phyloP scores from a whole-genome alignment of 1,140 invertebrate species.

The Pogonomyrmex barbatus region DNA sequence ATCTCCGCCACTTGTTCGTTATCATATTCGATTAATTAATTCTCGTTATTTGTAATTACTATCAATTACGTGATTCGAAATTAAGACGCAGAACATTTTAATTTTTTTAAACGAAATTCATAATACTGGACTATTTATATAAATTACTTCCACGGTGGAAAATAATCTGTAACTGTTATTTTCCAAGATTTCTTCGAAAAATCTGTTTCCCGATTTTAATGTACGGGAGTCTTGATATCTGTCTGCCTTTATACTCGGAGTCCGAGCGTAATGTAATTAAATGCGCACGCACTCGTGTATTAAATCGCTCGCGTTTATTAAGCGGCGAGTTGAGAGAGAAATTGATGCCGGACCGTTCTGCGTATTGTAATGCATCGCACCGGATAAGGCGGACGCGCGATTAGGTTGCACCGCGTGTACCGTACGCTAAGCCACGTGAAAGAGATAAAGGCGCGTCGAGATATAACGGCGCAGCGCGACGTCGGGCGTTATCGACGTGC shows the following conservation, averaged over 20 bases:
- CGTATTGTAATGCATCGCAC: constrained; percentile 66
- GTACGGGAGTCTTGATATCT: not conserved
- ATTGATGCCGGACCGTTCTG: constrained; percentile 70
- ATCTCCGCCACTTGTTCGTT: not conserved
- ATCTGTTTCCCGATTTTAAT: not conserved
- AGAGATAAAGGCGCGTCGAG: constrained; percentile 51
- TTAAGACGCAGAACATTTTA: not conserved
- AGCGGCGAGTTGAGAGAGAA: constrained; percentile 53
- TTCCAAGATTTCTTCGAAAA: not conserved
- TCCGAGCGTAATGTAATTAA: not conserved
- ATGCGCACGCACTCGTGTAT: constrained; percentile 18
- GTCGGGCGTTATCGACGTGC: not conserved
- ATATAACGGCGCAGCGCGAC: not conserved
- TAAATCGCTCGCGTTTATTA: constrained; percentile 22
- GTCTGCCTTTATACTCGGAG: not conserved
- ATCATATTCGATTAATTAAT: not conserved
- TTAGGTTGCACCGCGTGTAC: constrained; percentile 61
- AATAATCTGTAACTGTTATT: not conserved
- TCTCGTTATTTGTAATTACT: not conserved
- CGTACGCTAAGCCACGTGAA: constrained; percentile 38
- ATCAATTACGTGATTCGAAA: not conserved
- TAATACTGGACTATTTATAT: not conserved
- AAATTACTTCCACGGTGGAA: not conserved
- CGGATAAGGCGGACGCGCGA: constrained; percentile 56
- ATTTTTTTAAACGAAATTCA: not conserved